Percentiles rank a stretch among this genome's conserved stretches.
Evolutionary conservation across 1,140 invertebrate species (phyloP).

Genomic region (Leptinotarsa defecta): DNA sequence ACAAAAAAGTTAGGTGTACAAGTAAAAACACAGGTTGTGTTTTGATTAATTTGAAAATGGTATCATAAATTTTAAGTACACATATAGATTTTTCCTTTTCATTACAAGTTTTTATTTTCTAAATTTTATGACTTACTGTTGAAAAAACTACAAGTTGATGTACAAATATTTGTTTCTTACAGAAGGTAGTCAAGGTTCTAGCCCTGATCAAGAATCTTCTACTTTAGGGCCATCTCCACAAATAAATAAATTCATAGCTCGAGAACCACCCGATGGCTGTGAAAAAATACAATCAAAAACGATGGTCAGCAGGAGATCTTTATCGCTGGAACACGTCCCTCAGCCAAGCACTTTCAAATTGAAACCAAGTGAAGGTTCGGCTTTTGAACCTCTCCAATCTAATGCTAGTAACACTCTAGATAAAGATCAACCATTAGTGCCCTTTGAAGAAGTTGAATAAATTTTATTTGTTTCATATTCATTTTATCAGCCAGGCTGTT

Average conservation of each 20-base stretch:
- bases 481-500: background rate
- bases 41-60: no score
- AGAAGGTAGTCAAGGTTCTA: slow-evolving; percentile 64
- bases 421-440: slow-evolving; percentile 42
- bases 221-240: slow-evolving; percentile 75
- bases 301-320: slow-evolving; percentile 61
- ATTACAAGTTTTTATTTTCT: no score
- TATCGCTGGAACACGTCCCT: slow-evolving; percentile 57
- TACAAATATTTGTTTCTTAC: slow-evolving; percentile 6
- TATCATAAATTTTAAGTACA: no score
- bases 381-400: slow-evolving; percentile 78
- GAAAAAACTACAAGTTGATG: no score
- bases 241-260: slow-evolving; percentile 72
- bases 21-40: background rate
- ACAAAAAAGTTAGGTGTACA: background rate
- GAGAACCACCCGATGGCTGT: slow-evolving; percentile 87
- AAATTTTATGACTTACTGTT: no score
- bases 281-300: slow-evolving; percentile 59
- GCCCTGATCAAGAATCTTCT: slow-evolving; percentile 61
- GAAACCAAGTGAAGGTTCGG: slow-evolving; percentile 78
- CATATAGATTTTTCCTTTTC: no score
- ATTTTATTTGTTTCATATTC: slow-evolving; percentile 4
- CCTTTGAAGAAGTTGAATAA: slow-evolving; percentile 34
- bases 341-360: slow-evolving; percentile 69
- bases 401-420: slow-evolving; percentile 57